Percentiles rank a stretch among this genome's conserved stretches.
These are phyloP conservation scores for Nephotettix cincticeps DNA, from an alignment of 1,140 invertebrate genomes.

Conservation along the genomic window DNA sequence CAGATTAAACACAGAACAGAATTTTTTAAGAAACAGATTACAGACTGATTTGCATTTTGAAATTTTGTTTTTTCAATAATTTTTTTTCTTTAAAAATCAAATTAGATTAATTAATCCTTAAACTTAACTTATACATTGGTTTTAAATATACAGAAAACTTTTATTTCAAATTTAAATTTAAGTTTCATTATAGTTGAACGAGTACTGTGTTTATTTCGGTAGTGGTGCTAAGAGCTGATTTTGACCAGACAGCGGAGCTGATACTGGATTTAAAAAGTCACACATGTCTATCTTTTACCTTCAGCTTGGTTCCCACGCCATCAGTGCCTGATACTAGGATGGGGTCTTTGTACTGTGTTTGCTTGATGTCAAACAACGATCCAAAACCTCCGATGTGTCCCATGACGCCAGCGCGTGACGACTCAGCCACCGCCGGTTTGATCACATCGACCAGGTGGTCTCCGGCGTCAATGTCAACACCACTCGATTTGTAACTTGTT, in stretches of 20 bases:
- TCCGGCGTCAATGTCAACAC: constrained; percentile 92
- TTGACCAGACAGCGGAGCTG: too few relatives aligned
- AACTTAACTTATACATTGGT: too few relatives aligned
- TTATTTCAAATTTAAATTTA: too few relatives aligned
- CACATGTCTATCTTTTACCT: constrained; percentile 59
- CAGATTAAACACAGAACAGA: too few relatives aligned
- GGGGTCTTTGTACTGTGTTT: constrained; percentile 70
- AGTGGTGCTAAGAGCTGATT: not conserved
- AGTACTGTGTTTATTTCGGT: not conserved
- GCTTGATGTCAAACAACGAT: constrained; percentile 80
- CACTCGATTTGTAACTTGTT: constrained; percentile 88
- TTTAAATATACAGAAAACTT: too few relatives aligned
- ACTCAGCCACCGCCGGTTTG: constrained; percentile 69
- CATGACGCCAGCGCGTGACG: constrained; percentile 68
- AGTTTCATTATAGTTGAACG: too few relatives aligned
- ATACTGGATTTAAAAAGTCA: too few relatives aligned
- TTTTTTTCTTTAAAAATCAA: too few relatives aligned
- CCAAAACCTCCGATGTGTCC: constrained; percentile 90
- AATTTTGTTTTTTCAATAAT: too few relatives aligned
- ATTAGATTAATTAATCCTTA: too few relatives aligned
- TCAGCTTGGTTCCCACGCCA: constrained; percentile 95
- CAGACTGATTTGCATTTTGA: too few relatives aligned
- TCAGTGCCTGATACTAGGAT: constrained; percentile 93
- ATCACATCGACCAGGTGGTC: constrained; percentile 83
- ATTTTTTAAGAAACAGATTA: too few relatives aligned